Evolutionary conservation across 1,140 invertebrate species (phyloP).

Genomic region (Rhyzopertha dominica): DNA sequence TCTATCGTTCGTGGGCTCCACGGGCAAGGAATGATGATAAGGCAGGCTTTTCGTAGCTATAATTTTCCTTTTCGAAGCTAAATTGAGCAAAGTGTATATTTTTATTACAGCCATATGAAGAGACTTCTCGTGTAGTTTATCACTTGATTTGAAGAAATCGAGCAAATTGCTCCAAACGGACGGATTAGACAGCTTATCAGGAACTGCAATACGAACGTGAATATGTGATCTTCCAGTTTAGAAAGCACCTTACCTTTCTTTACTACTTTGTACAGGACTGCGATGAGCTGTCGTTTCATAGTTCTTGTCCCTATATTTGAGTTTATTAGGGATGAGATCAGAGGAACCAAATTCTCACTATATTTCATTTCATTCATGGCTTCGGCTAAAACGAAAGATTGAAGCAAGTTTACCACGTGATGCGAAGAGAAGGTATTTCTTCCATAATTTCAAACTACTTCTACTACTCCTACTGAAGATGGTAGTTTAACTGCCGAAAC

Average conservation of each 20-base stretch:
- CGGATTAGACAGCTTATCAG: constrained; percentile 8
- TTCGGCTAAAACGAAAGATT: too few relatives aligned
- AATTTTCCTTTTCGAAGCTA: constrained; percentile 5
- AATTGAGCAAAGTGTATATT: constrained; percentile 20
- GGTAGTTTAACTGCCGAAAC: too few relatives aligned
- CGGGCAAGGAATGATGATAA: constrained; percentile 5
- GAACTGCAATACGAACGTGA: background rate
- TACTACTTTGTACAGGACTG: constrained; percentile 15
- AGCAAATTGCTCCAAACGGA: constrained; percentile 15
- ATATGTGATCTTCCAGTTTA: constrained; percentile 1
- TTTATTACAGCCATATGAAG: constrained; percentile 7
- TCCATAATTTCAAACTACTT: too few relatives aligned
- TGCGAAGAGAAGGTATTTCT: too few relatives aligned
- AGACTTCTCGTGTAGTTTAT: constrained; percentile 11
- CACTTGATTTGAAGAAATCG: constrained; percentile 19
- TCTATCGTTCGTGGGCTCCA: background rate
- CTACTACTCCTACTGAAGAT: too few relatives aligned
- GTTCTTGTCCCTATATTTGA: too few relatives aligned
- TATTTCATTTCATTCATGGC: too few relatives aligned
- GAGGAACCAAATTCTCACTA: too few relatives aligned
- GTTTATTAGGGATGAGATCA: too few relatives aligned
- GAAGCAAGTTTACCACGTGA: too few relatives aligned
- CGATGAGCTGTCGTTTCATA: too few relatives aligned
- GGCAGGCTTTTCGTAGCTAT: background rate
- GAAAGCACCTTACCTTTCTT: constrained; percentile 6